A percentile compares a stretch with the other conserved stretches of the same genome.
phyloP scores from a whole-genome alignment of 2,113 vertebrate species.

The Rafetus swinhoei region DNA sequence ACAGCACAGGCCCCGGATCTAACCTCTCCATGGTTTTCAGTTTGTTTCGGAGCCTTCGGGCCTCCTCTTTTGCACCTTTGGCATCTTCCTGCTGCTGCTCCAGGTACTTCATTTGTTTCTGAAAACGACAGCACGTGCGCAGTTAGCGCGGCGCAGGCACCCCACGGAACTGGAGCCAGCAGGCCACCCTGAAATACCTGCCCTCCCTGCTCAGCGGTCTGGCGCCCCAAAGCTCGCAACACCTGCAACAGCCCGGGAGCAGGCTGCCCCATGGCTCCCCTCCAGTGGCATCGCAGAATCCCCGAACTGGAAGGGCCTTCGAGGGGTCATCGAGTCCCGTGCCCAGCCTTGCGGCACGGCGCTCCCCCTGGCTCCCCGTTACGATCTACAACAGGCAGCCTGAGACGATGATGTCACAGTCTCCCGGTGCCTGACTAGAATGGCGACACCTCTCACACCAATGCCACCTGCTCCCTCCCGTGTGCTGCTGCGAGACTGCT shows the following conservation, averaged over 20 bases:
- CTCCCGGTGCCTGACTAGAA: accelerated
- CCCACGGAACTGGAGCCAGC: background rate
- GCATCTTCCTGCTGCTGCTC: conserved; percentile 89
- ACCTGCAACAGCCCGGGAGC: conserved; percentile 34
- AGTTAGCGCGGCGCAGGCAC: conserved; percentile 27
- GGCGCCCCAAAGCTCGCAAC: conserved; percentile 21
- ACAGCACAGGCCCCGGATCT: background rate
- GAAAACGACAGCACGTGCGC: background rate
- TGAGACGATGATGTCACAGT: background rate
- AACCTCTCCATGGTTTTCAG: conserved; percentile 91
- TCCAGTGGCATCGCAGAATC: background rate
- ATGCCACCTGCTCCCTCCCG: background rate
- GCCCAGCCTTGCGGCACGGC: too few species aligned
- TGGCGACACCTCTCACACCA: background rate
- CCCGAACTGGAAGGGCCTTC: too few species aligned
- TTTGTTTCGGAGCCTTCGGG: conserved; percentile 83
- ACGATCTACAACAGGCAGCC: background rate
- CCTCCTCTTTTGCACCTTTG: conserved; percentile 89
- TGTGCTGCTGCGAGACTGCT: too few species aligned
- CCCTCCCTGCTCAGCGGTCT: background rate
- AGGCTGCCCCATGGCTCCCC: background rate
- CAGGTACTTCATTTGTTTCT: conserved; percentile 96
- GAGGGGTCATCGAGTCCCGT: too few species aligned
- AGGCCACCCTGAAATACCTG: background rate
- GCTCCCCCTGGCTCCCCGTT: background rate